Conservation (phyloP, 2,888 invertebrate species). For the Drosophila meridionalis region DNA sequence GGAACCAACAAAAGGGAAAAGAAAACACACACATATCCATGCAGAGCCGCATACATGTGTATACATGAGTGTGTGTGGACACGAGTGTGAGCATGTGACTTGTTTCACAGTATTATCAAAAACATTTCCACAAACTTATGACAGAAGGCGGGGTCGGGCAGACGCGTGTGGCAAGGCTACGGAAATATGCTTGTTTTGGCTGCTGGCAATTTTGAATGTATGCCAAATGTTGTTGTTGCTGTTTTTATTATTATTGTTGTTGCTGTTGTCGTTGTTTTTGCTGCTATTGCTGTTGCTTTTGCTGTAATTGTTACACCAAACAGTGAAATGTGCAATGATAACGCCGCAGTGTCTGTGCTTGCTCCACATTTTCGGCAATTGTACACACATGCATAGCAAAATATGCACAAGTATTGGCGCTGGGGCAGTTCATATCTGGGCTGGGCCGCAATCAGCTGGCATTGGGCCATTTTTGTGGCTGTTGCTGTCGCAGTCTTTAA, state of each 20-base stretch:
- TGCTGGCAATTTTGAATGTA: constrained; percentile 72
- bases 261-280: constrained; percentile 50
- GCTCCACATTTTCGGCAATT: constrained; percentile 56
- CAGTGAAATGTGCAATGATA: constrained; percentile 78
- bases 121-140: constrained; percentile 58
- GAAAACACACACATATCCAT: neutral
- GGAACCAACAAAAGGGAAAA: constrained; percentile 13
- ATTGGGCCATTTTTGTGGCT: constrained; percentile 48
- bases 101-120: constrained; percentile 72
- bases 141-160: constrained; percentile 24
- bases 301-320: constrained; percentile 78
- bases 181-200: constrained; percentile 67
- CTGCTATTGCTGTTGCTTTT: constrained; percentile 58
- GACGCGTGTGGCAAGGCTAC: constrained; percentile 16
- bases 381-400: constrained; percentile 10
- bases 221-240: constrained; percentile 63
- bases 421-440: constrained; percentile 33
- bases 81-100: constrained; percentile 37
- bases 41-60: constrained; percentile 3
- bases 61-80: constrained; percentile 8
- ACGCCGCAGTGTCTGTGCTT: constrained; percentile 63
- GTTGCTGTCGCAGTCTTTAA: constrained; percentile 34
- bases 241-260: constrained; percentile 31
- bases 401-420: constrained; percentile 30
- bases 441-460: constrained; percentile 34